These are phyloP conservation scores for Columbina picui DNA, from an alignment of 2,113 vertebrate genomes.

Conservation along the genomic window DNA sequence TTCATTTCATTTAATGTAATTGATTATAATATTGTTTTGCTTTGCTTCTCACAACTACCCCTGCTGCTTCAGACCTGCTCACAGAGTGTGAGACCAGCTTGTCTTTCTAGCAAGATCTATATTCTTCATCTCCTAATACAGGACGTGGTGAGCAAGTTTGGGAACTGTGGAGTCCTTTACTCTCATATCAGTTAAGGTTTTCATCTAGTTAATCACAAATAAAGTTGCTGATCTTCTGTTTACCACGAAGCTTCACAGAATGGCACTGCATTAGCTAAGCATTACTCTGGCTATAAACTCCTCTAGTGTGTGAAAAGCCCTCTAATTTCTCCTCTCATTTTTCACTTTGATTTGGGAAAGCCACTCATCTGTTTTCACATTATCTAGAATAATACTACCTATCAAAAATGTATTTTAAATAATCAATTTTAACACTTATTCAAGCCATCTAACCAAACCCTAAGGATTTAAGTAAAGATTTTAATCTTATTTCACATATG, in stretches of 20 bases:
- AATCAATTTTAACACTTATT: neutral
- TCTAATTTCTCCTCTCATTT: neutral
- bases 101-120: neutral
- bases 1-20: neutral
- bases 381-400: neutral
- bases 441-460: neutral
- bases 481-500: neutral
- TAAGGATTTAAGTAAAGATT: neutral
- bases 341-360: neutral
- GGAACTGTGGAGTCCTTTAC: neutral
- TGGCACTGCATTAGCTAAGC: neutral
- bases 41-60: fast-evolving
- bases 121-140: neutral
- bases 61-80: neutral
- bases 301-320: neutral
- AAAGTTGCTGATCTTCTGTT: neutral
- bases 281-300: neutral
- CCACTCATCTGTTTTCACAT: neutral
- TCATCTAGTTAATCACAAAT: neutral
- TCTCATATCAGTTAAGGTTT: neutral
- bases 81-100: neutral
- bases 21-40: neutral
- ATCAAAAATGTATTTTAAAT: neutral
- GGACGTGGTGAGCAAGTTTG: neutral
- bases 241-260: neutral